phyloP scores from a whole-genome alignment of 1,140 invertebrate genomes.

The Dryas iulia region DNA sequence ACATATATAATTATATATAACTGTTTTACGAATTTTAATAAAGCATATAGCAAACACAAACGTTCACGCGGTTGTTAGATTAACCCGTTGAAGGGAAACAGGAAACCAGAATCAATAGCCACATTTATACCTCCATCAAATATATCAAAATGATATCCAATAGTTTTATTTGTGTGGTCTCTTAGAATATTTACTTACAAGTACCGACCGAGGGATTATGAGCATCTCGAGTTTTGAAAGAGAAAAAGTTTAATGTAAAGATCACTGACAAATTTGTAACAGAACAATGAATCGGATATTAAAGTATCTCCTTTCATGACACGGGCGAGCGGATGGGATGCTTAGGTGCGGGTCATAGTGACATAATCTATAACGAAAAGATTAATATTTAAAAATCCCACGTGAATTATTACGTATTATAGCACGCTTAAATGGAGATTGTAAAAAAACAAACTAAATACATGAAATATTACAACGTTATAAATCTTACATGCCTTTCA shows the following conservation, averaged over 20 bases:
- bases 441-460: background rate
- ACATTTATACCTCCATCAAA: constrained; percentile 39
- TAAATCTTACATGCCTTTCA: background rate
- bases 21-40: constrained; percentile 27
- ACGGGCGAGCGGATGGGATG: constrained; percentile 69
- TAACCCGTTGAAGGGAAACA: constrained; percentile 41
- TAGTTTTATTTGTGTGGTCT: constrained; percentile 72
- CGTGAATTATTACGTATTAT: background rate
- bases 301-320: constrained; percentile 77
- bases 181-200: constrained; percentile 67
- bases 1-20: no score
- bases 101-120: constrained; percentile 51
- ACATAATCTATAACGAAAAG: constrained; percentile 2
- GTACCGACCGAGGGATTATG: constrained; percentile 65
- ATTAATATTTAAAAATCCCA: background rate
- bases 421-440: background rate
- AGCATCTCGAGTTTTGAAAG: constrained; percentile 73
- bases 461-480: background rate
- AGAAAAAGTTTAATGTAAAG: constrained; percentile 78
- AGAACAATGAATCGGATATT: constrained; percentile 80
- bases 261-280: constrained; percentile 80
- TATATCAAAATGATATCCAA: constrained; percentile 45
- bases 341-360: constrained; percentile 45
- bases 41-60: constrained; percentile 17
- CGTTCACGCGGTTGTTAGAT: constrained; percentile 31